Base-by-base conservation (phyloP, 1,140 invertebrate species). In the Acromyrmex echinatior region DNA sequence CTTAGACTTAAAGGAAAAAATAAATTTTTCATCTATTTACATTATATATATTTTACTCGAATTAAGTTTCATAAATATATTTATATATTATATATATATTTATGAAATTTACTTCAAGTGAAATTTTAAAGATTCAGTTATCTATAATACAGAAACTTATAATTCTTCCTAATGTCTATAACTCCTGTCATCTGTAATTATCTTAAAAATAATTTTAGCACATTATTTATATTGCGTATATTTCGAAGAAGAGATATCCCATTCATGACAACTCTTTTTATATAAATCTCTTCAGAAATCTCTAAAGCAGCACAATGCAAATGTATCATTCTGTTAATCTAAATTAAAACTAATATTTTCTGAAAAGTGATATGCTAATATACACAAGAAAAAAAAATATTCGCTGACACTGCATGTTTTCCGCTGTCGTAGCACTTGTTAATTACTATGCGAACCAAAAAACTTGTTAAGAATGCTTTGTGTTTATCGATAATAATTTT, bases 261-360 rank as follows among this genome's bases (percentile, higher is more conserved):
- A 35, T 65, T 65, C 16, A 18, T 18, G 4, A 62, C 25, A 62
- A 63, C 4, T 62, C 21, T 16, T 28, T 28, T 35, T 28, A 9
- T 1, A 65, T 63, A 31, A 63, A 63, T 35, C 18, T 65, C 28
- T 65, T 18, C 5, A 65, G 6, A 18, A 35, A 65, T 63, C 14
- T 63, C 2, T 28, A 31, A 63, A 25, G 25, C 21, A n/a, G 25
- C 4, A 1, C 62, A 35, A 18, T 65, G 5, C 18, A 66, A 66
- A 35, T 39, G 10, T 5, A 65, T 66, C 9, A 0, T 10, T 66
- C 28, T 35, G 18, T n/a, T 9, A 35, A n/a, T n/a, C 35, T 10
- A 66, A 35, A 66, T 66, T 35, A 66, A 31, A 66, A 10, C n/a
- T 63, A 16, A 31, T 18, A 66, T 66, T 66, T 66, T 66, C 18